These are phyloP conservation scores for Cylindroiulus punctatus DNA, from an alignment of 2,888 invertebrate genomes.

Conservation along the genomic window DNA sequence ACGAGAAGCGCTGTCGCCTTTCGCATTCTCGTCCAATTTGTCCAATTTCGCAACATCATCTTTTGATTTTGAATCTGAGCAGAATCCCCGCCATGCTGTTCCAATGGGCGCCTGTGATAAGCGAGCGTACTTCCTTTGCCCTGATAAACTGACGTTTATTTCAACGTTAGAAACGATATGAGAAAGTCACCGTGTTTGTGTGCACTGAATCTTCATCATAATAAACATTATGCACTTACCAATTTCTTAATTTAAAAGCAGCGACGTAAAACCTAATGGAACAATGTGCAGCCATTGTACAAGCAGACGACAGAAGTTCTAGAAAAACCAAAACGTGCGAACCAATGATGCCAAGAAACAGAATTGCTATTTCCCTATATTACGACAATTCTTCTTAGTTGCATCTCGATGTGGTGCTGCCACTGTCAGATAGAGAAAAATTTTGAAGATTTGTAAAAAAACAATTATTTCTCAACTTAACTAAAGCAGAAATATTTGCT, in stretches of 20 bases:
- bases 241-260: neutral
- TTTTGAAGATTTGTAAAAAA: no score
- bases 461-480: no score
- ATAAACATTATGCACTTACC: neutral
- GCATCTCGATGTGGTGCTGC: no score
- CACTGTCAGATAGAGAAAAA: no score
- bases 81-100: neutral
- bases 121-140: neutral
- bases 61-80: neutral
- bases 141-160: neutral
- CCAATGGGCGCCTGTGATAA: neutral
- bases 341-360: neutral
- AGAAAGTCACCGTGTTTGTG: neutral
- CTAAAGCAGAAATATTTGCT: no score
- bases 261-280: neutral
- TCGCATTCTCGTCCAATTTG: neutral
- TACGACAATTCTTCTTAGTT: neutral
- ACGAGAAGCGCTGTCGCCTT: neutral
- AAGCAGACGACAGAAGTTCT: neutral
- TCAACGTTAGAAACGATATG: neutral
- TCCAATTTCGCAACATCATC: neutral
- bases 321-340: neutral
- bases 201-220: neutral
- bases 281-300: neutral
- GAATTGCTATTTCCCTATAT: neutral